phyloP scores from a whole-genome alignment of 2,888 invertebrate species.

The Sturmia bella region DNA sequence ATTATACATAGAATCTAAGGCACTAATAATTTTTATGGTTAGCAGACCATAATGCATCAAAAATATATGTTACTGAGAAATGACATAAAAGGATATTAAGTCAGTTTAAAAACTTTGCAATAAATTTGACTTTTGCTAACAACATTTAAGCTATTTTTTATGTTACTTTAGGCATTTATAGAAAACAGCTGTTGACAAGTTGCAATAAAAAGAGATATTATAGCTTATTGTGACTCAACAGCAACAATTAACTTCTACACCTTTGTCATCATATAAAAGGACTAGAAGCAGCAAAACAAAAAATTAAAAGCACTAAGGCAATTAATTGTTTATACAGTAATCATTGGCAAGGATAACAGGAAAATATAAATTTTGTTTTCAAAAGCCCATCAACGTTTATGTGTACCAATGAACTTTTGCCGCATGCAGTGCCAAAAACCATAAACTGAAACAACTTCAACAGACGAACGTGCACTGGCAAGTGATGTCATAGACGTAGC shows the following conservation, averaged over 20 bases:
- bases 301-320: slow-evolving; percentile 6
- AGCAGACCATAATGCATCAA: too few species aligned
- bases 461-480: slow-evolving; percentile 16
- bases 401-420: slow-evolving; percentile 51
- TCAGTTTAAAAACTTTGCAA: too few species aligned
- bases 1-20: too few species aligned
- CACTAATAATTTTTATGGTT: too few species aligned
- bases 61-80: too few species aligned
- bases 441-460: slow-evolving; percentile 17
- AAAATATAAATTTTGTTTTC: slow-evolving; percentile 25
- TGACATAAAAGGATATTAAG: too few species aligned
- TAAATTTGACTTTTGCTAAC: too few species aligned
- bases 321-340: slow-evolving; percentile 27
- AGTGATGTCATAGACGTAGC: slow-evolving; percentile 52
- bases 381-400: slow-evolving; percentile 2
- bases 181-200: too few species aligned
- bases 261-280: background rate
- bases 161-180: too few species aligned
- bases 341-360: slow-evolving; percentile 47
- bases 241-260: background rate
- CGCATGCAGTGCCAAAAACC: slow-evolving; percentile 43
- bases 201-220: too few species aligned
- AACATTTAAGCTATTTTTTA: too few species aligned
- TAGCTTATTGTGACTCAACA: background rate
- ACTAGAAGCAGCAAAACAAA: background rate